phyloP scores from a whole-genome alignment of 2,888 invertebrate species.

The Scaptodrosophila latifasciaeformis region DNA sequence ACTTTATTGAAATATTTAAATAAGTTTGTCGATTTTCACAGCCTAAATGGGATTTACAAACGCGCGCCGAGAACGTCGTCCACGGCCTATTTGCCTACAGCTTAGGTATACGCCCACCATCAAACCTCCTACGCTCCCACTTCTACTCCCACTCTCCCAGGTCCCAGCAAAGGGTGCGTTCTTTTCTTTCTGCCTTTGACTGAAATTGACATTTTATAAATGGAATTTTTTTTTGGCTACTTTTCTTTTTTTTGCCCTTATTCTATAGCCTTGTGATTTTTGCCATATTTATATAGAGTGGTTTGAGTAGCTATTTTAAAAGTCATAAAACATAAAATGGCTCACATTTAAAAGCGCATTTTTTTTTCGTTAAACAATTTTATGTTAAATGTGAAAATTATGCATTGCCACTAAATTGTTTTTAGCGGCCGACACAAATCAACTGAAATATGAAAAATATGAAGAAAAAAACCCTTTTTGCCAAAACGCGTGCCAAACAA shows the following conservation, averaged over 20 bases:
- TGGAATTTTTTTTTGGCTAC: slow-evolving; percentile 40
- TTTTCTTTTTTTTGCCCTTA: slow-evolving; percentile 15
- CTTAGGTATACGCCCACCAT: not conserved
- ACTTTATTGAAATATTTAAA: slow-evolving; percentile 73
- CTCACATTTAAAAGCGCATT: slow-evolving; percentile 47
- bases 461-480: not conserved
- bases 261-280: too few species aligned
- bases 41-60: slow-evolving; percentile 66
- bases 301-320: slow-evolving; percentile 2
- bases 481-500: slow-evolving; percentile 1
- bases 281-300: too few species aligned
- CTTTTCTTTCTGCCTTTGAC: slow-evolving; percentile 34
- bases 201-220: slow-evolving; percentile 71
- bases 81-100: not conserved
- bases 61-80: not conserved
- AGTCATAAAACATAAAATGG: slow-evolving; percentile 54
- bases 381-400: slow-evolving; percentile 56
- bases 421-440: slow-evolving; percentile 50
- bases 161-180: slow-evolving; percentile 12
- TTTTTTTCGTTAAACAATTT: slow-evolving; percentile 34
- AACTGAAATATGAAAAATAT: slow-evolving; percentile 21
- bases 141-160: too few species aligned
- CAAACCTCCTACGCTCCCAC: too few species aligned
- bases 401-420: slow-evolving; percentile 36
- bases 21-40: slow-evolving; percentile 68